Percentiles rank a stretch among this genome's conserved stretches.
phyloP scores from a whole-genome alignment of 2,888 invertebrate species.

The Hyles lineata region DNA sequence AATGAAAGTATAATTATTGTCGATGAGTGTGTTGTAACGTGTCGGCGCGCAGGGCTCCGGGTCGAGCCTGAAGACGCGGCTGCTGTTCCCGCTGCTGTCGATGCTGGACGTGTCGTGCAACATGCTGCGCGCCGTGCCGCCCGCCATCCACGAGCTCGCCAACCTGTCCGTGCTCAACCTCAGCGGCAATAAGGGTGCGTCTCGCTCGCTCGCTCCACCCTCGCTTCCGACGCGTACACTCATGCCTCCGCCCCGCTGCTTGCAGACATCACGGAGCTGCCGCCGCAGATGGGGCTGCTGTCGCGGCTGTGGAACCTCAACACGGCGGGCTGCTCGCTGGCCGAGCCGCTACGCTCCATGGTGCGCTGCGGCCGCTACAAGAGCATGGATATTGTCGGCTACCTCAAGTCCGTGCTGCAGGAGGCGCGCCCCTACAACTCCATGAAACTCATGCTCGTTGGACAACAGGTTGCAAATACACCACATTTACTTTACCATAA shows the following conservation, averaged over 20 bases:
- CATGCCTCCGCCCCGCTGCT: too few species aligned
- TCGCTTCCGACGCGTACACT: too few species aligned
- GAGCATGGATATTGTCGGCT: conserved; percentile 97
- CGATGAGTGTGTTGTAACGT: not conserved
- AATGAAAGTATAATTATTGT: not conserved
- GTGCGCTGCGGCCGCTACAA: conserved; percentile 96
- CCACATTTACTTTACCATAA: not conserved
- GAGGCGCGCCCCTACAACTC: conserved; percentile 97
- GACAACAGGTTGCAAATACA: conserved; percentile 87
- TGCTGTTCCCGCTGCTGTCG: conserved; percentile 96
- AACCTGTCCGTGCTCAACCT: conserved; percentile 97
- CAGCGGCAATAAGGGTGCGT: conserved; percentile 89
- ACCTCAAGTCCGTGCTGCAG: conserved; percentile 93
- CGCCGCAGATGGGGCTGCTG: conserved; percentile 97
- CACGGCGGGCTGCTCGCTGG: conserved; percentile 93
- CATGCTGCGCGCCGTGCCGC: conserved; percentile 88
- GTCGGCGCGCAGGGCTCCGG: conserved; percentile 47
- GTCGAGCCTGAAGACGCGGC: conserved; percentile 85
- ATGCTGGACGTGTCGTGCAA: conserved; percentile 98
- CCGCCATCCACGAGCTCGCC: conserved; percentile 92
- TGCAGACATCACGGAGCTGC: conserved; percentile 92
- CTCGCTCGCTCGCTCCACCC: not conserved
- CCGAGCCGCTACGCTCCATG: conserved; percentile 95
- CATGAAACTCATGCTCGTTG: conserved; percentile 98
- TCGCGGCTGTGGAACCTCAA: conserved; percentile 98